Evolutionary conservation across 2,797 vertebrate species (phyloP).

Genomic region (Cirrhinus molitorella): DNA sequence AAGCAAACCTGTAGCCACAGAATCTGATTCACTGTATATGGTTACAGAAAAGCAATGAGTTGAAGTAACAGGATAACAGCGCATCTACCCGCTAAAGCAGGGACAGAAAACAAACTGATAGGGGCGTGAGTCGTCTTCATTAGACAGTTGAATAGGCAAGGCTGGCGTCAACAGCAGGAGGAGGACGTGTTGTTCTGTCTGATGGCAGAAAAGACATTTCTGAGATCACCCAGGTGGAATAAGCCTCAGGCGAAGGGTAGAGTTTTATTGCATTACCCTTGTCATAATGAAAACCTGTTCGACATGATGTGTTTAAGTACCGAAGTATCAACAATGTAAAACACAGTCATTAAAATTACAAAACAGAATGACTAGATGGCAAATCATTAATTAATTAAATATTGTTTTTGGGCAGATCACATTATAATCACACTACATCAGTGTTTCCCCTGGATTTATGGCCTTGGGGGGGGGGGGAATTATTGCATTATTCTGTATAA

Average conservation of each 20-base stretch:
- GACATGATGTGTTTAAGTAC: constrained; percentile 6
- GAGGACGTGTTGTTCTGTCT: constrained; percentile 7
- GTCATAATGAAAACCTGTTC: constrained; percentile 27
- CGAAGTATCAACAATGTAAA: not conserved
- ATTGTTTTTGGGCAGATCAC: not conserved
- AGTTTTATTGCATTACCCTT: constrained; percentile 11
- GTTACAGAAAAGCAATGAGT: constrained; percentile 46
- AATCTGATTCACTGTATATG: constrained; percentile 43
- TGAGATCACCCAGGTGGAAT: constrained; percentile 38
- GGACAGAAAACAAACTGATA: constrained; percentile 33
- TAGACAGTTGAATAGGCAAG: constrained; percentile 5
- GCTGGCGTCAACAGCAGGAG: not conserved
- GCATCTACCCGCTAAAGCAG: constrained; percentile 26
- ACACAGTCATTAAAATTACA: not conserved
- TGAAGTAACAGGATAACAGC: constrained; percentile 40
- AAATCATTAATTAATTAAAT: not conserved
- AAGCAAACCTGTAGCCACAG: constrained; percentile 37
- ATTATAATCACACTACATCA: not conserved
- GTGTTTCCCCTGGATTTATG: no score
- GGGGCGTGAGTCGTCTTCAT: constrained; percentile 4
- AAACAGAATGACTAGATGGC: not conserved
- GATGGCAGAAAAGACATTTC: not conserved
- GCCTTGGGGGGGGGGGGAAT: no score
- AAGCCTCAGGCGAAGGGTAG: constrained; percentile 13
- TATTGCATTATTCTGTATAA: no score